Evolutionary conservation across 1,140 invertebrate genomes (phyloP).

Genomic region (Drosophila jambulina): DNA sequence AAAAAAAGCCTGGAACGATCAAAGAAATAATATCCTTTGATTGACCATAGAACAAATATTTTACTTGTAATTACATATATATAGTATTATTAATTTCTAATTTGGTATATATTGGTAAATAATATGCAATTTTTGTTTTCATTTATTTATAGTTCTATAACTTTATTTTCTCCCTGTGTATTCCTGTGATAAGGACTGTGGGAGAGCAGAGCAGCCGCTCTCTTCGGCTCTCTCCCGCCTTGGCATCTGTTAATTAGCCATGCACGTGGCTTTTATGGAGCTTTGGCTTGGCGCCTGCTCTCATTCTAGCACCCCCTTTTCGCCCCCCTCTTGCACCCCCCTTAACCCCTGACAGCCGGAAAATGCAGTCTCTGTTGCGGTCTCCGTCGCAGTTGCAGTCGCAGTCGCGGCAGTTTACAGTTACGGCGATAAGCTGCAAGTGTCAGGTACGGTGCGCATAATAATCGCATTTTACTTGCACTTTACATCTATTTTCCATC

Average conservation of each 20-base stretch:
- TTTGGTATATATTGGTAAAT: too few species aligned
- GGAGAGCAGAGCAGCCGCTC: background rate
- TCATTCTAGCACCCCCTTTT: background rate
- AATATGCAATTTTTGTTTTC: too few species aligned
- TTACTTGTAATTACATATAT: too few species aligned
- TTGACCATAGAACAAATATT: too few species aligned
- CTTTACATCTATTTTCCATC: background rate
- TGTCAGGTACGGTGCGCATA: slow-evolving; percentile 22
- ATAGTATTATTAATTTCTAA: too few species aligned
- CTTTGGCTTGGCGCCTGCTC: slow-evolving; percentile 42
- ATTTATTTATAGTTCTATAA: background rate
- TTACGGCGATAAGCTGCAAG: slow-evolving; percentile 30
- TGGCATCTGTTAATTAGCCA: slow-evolving; percentile 58
- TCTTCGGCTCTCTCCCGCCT: background rate
- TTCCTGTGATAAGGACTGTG: slow-evolving; percentile 7
- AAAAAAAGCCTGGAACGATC: too few species aligned
- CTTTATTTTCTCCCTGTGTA: background rate
- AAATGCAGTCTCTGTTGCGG: slow-evolving; percentile 5
- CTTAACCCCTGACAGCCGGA: background rate
- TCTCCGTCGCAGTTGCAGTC: background rate
- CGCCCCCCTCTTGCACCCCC: background rate
- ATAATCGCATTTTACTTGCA: slow-evolving; percentile 29
- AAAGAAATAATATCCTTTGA: too few species aligned
- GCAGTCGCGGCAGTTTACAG: slow-evolving; percentile 30
- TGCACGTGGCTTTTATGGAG: slow-evolving; percentile 63